phyloP scores from a whole-genome alignment of 1,140 invertebrate genomes.

The Planococcus citri region DNA sequence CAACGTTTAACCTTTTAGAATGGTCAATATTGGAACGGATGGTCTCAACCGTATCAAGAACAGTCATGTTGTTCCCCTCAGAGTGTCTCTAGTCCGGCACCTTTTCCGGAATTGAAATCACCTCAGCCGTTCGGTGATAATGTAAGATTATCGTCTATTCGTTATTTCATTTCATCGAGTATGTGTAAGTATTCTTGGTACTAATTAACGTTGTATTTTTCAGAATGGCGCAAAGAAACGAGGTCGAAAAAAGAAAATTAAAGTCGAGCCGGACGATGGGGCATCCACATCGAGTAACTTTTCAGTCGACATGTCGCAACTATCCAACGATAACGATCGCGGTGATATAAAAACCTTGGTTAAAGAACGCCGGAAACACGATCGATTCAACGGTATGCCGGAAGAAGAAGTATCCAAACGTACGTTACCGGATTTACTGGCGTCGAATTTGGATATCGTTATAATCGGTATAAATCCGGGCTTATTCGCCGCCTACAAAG shows the following conservation, averaged over 20 bases:
- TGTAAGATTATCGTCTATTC: too few relatives aligned
- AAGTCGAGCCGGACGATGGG: constrained; percentile 33
- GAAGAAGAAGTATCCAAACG: constrained; percentile 90
- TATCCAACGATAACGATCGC: constrained; percentile 29
- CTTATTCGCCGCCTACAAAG: constrained; percentile 90
- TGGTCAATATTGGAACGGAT: constrained; percentile 13
- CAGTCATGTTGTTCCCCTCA: constrained; percentile 3
- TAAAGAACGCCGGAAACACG: constrained; percentile 85
- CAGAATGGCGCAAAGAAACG: constrained; percentile 61
- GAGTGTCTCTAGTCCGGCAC: not conserved
- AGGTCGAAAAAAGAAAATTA: constrained; percentile 64
- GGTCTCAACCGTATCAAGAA: constrained; percentile 4
- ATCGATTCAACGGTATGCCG: constrained; percentile 92
- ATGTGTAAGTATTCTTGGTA: not conserved
- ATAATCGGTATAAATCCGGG: constrained; percentile 98
- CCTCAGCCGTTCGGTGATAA: constrained; percentile 4
- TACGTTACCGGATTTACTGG: constrained; percentile 83
- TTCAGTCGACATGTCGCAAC: not conserved
- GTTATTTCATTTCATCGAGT: not conserved
- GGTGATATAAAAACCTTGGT: constrained; percentile 41
- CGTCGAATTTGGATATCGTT: constrained; percentile 86
- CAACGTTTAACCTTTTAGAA: not conserved
- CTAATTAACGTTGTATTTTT: constrained; percentile 28
- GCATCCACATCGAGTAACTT: not conserved
- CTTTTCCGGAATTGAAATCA: constrained; percentile 10